phyloP scores from a whole-genome alignment of 2,797 vertebrate species.

The Argyrosomus regius region DNA sequence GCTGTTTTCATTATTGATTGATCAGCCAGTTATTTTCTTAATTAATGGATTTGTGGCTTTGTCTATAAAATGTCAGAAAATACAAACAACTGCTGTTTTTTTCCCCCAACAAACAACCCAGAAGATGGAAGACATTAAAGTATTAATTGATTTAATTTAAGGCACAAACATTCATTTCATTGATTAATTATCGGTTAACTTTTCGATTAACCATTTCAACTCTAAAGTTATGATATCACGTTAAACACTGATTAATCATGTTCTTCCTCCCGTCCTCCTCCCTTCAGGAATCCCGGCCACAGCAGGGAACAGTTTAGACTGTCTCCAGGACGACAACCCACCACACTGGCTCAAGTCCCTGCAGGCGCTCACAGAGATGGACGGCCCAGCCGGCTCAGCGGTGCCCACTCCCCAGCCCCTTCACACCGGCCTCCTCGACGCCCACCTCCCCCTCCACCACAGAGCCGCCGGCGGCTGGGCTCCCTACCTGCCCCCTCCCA shows the following conservation, averaged over 20 bases:
- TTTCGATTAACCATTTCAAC: not conserved
- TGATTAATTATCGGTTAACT: not conserved
- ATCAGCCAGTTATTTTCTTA: not conserved
- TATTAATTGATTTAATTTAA: not conserved
- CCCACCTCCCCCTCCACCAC: conserved; percentile 95
- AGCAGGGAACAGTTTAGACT: conserved; percentile 96
- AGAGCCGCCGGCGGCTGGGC: conserved; percentile 96
- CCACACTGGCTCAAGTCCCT: conserved; percentile 99
- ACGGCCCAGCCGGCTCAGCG: conserved; percentile 89
- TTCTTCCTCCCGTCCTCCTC: not conserved
- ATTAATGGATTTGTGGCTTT: not conserved
- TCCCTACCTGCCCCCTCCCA: conserved; percentile 90
- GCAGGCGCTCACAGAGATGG: conserved; percentile 99
- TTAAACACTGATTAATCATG: not conserved
- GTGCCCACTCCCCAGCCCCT: conserved; percentile 88
- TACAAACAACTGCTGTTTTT: not conserved
- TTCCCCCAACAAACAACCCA: not conserved
- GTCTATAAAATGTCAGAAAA: not conserved
- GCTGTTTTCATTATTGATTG: not conserved
- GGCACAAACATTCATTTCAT: not conserved
- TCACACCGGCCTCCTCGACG: conserved; percentile 85
- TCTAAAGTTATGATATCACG: not conserved
- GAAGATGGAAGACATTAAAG: not conserved
- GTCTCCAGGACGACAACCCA: conserved; percentile 99
- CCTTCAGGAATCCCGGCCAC: conserved; percentile 93